phyloP scores from a whole-genome alignment of 2,888 invertebrate species.

The Leptinotarsa juncta region DNA sequence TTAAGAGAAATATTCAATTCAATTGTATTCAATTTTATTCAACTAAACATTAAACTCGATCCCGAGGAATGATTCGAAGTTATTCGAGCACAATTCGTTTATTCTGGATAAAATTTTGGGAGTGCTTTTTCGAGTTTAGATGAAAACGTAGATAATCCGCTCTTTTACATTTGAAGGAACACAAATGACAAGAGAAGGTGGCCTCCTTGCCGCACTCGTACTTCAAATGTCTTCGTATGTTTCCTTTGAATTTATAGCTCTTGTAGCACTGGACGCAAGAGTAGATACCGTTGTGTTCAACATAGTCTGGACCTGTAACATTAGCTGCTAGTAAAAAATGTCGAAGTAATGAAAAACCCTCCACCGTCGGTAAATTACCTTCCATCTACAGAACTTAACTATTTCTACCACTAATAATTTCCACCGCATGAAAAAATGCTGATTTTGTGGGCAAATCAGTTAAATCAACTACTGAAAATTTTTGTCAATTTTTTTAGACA shows the following conservation, averaged over 20 bases:
- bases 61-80: not conserved
- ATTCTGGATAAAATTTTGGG: slow-evolving; percentile 20
- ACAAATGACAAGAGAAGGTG: slow-evolving; percentile 74
- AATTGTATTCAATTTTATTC: not conserved
- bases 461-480: too few relatives aligned
- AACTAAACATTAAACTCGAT: not conserved
- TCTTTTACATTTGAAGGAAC: slow-evolving; percentile 74
- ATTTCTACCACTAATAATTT: not conserved
- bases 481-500: too few relatives aligned
- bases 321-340: slow-evolving; percentile 12
- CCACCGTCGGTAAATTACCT: slow-evolving; percentile 23
- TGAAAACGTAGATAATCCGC: slow-evolving; percentile 69
- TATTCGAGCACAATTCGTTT: slow-evolving; percentile 19
- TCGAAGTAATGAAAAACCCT: slow-evolving; percentile 19
- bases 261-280: slow-evolving; percentile 53
- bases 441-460: too few relatives aligned
- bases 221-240: slow-evolving; percentile 71
- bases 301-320: slow-evolving; percentile 45
- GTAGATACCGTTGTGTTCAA: slow-evolving; percentile 52
- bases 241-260: slow-evolving; percentile 56
- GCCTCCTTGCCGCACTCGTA: slow-evolving; percentile 78
- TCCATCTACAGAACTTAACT: not conserved
- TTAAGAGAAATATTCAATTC: too few relatives aligned
- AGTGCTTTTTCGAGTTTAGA: slow-evolving; percentile 56
- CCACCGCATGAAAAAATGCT: not conserved